A percentile compares a stretch with the other conserved stretches of the same genome.
Conservation (phyloP, 2,113 vertebrate species). For the Noturus placidus region DNA sequence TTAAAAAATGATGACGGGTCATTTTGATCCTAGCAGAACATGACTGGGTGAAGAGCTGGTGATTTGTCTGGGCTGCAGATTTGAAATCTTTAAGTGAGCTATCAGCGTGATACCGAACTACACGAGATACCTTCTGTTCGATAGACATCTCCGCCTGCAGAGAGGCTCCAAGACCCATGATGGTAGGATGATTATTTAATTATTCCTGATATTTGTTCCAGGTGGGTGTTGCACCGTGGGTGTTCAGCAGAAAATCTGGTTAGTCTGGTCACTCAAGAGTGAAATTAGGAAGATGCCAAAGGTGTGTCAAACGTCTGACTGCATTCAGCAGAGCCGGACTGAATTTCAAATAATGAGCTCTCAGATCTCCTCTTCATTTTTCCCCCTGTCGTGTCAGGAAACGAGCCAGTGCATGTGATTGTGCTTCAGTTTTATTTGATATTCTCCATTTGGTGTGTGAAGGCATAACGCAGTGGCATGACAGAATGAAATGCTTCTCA, state of each 20-base stretch:
- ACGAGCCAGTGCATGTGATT: constrained; percentile 42
- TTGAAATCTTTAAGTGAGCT: constrained; percentile 9
- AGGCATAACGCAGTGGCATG: constrained; percentile 12
- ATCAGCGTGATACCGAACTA: constrained; percentile 1
- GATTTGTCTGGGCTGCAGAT: not conserved
- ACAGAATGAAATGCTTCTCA: constrained; percentile 7
- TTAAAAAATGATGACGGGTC: not conserved
- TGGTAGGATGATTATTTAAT: constrained; percentile 44
- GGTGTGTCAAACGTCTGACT: constrained; percentile 58
- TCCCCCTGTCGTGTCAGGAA: constrained; percentile 38
- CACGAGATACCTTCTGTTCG: constrained; percentile 7
- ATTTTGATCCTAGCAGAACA: not conserved
- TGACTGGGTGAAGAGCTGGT: not conserved
- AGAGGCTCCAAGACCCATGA: constrained; percentile 7
- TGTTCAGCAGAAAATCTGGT: constrained; percentile 57
- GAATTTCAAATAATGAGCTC: constrained; percentile 50
- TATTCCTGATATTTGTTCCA: constrained; percentile 58
- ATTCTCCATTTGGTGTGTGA: constrained; percentile 21
- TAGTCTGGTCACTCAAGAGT: constrained; percentile 63
- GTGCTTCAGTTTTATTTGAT: constrained; percentile 44
- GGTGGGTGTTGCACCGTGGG: constrained; percentile 49
- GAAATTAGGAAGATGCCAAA: constrained; percentile 64
- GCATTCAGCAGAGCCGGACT: constrained; percentile 45
- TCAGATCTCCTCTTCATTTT: constrained; percentile 33
- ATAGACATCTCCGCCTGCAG: constrained; percentile 7